These are phyloP conservation scores for Pandemis corylana DNA, from an alignment of 2,888 invertebrate genomes.

Conservation along the genomic window DNA sequence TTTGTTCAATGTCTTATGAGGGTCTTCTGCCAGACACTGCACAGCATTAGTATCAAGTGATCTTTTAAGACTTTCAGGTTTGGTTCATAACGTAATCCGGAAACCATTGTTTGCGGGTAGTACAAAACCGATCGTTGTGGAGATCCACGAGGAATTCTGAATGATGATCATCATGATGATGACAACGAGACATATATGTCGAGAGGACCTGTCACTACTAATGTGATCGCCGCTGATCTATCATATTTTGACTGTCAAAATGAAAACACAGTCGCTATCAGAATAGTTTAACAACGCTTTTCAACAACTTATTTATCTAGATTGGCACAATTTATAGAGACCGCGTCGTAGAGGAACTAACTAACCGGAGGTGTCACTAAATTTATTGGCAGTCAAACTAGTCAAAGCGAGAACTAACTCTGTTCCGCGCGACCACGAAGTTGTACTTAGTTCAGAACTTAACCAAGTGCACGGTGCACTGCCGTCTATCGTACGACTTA, in stretches of 20 bases:
- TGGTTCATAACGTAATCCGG: too few relatives aligned
- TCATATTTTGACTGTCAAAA: not conserved
- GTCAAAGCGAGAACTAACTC: slow-evolving; percentile 18
- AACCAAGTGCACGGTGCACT: not conserved
- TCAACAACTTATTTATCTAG: not conserved
- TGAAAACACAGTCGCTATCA: not conserved
- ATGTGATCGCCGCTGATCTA: too few relatives aligned
- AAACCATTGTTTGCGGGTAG: too few relatives aligned
- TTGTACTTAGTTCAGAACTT: slow-evolving; percentile 27
- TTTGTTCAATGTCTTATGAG: too few relatives aligned
- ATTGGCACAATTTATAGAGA: slow-evolving; percentile 13
- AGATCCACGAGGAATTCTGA: too few relatives aligned
- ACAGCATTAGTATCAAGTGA: too few relatives aligned
- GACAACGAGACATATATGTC: too few relatives aligned
- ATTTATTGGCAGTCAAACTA: slow-evolving; percentile 31
- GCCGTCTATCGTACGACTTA: slow-evolving; percentile 9
- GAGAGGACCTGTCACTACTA: too few relatives aligned
- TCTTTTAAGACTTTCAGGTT: too few relatives aligned
- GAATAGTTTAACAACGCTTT: not conserved
- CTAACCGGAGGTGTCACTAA: slow-evolving; percentile 16
- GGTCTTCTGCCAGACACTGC: too few relatives aligned
- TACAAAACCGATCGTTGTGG: too few relatives aligned
- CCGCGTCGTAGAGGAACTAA: slow-evolving; percentile 1
- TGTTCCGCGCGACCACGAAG: slow-evolving; percentile 5
- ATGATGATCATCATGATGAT: too few relatives aligned